Base-by-base conservation (phyloP, 2,888 invertebrate species). In the Platerodrilus igneus region DNA sequence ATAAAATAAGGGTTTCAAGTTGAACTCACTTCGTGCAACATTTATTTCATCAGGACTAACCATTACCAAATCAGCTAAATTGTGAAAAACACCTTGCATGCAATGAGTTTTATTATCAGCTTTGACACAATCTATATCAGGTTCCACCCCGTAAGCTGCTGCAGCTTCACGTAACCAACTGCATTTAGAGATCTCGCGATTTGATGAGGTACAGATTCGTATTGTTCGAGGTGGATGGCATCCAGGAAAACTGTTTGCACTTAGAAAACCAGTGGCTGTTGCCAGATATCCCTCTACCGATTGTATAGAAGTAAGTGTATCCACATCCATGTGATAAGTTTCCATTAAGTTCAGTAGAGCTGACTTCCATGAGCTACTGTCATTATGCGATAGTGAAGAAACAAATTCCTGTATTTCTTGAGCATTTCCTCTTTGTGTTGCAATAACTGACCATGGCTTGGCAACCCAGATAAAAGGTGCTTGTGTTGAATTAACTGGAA, bases 401-500 rank as follows among this genome's bases (percentile, higher is more conserved):
- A 77, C 68, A 9, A 77, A 56, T n/a, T 67, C 60, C 41, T 75
- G 72, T 6, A 81, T 67, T 30, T 70, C 68, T 37, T 69, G 68
- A 0, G 79, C 77, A 9, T 55, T 58, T 16, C 67, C 56, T 39
- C 75, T 71, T 60, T 76, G 78, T 6, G 84, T 76, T 0, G 82
- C 81, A 23, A 88, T 68, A 0, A 83, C 82, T 0, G 84, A 78
- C 82, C 87, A 87, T 0, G 90, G 89, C 52, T 82, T 77, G 2
- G 80, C 72, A 8, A 87, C 76, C 89, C 90, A 90, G 5, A 80
- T 69, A 57, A 89, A 90, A 0, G 86, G 85, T 8, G 71, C 68
- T 0, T 71, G 59, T 3, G 71, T 69, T 39, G 73, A 69, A 4
- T 61, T 63, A 1, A 85, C 51, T 0, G 78, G 72, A 57, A 76